Percentiles rank a stretch among this genome's conserved stretches.
phyloP scores from a whole-genome alignment of 2,888 invertebrate species.

The Plebejus melissa region DNA sequence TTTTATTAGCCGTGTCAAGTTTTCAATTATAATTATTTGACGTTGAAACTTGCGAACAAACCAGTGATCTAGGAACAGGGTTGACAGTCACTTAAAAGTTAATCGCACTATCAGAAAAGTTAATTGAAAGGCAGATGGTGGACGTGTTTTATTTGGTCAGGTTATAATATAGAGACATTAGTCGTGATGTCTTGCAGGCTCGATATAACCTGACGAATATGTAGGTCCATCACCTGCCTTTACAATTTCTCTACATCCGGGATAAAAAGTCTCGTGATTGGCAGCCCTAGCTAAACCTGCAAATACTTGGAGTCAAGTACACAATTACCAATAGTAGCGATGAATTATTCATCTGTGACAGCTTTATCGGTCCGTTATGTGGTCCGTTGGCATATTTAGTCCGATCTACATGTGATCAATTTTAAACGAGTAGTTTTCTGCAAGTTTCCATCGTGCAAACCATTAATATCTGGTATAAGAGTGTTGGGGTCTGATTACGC shows the following conservation, averaged over 20 bases:
- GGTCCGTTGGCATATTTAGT: constrained; percentile 11
- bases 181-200: too few species aligned
- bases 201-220: not conserved
- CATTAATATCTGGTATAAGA: too few species aligned
- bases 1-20: constrained; percentile 44
- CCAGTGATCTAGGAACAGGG: not conserved
- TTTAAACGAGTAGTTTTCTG: not conserved
- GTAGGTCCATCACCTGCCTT: not conserved
- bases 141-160: not conserved
- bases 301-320: constrained; percentile 24
- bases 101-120: too few species aligned
- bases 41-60: constrained; percentile 48
- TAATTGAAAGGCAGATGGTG: too few species aligned
- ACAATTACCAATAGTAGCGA: constrained; percentile 24
- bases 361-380: constrained; percentile 24
- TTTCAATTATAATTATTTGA: constrained; percentile 60
- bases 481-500: too few species aligned
- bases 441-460: not conserved
- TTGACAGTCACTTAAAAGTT: not conserved
- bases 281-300: not conserved
- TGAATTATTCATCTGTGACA: constrained; percentile 21
- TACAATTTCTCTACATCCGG: not conserved
- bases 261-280: not conserved
- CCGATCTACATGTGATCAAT: constrained; percentile 3
- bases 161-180: not conserved